phyloP scores from a whole-genome alignment of 2,113 vertebrate genomes.

The Ammodytes marinus region DNA sequence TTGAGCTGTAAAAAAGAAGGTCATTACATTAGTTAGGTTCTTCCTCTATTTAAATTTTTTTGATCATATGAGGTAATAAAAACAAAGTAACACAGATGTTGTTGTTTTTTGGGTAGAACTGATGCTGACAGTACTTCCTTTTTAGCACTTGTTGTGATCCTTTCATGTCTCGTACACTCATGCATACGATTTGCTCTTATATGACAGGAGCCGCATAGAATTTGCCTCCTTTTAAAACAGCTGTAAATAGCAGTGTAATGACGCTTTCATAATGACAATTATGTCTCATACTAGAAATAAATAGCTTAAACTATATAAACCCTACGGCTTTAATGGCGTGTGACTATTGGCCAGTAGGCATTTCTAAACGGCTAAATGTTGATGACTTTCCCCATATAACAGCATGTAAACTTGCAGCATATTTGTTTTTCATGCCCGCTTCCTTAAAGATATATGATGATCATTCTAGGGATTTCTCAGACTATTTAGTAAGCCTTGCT shows the following conservation, averaged over 20 bases:
- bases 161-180: background rate
- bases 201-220: background rate
- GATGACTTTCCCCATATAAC: background rate
- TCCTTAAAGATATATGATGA: background rate
- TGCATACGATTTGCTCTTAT: background rate
- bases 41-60: background rate
- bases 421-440: background rate
- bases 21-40: background rate
- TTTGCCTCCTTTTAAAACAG: conserved; percentile 30
- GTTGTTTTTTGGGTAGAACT: background rate
- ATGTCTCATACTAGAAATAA: conserved; percentile 35
- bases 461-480: background rate
- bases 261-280: conserved; percentile 35
- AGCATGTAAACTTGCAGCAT: background rate
- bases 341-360: conserved; percentile 30
- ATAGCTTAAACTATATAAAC: conserved; percentile 35
- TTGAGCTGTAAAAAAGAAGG: background rate
- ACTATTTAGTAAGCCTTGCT: background rate
- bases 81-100: background rate
- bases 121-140: background rate
- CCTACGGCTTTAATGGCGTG: conserved; percentile 44
- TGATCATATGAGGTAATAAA: background rate
- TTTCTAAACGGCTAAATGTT: background rate
- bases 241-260: conserved; percentile 48
- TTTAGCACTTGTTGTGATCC: background rate